Conservation (phyloP, 1,140 invertebrate species). For the Atta colombica region DNA sequence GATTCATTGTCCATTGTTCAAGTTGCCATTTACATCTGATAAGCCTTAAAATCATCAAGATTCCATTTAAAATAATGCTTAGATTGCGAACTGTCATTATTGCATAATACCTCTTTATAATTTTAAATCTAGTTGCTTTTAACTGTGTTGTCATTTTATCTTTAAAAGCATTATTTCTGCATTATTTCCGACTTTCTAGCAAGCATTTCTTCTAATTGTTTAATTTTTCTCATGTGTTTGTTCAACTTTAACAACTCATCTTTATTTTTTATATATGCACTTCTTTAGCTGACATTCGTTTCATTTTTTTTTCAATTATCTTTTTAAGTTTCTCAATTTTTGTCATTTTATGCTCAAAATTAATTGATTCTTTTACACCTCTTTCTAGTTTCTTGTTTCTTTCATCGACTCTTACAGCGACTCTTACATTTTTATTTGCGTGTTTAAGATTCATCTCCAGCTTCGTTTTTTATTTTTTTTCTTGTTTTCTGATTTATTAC, state of each 20-base stretch:
- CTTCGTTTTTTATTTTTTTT: background rate
- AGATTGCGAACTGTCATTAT: constrained; percentile 90
- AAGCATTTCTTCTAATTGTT: constrained; percentile 73
- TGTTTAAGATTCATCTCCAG: background rate
- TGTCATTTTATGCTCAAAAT: background rate
- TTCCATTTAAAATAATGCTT: constrained; percentile 92
- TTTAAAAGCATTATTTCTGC: constrained; percentile 81
- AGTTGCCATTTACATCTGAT: constrained; percentile 92
- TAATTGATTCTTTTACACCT: background rate
- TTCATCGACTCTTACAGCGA: background rate
- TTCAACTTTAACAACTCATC: constrained; percentile 54
- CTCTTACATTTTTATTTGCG: background rate
- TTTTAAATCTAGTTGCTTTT: constrained; percentile 73
- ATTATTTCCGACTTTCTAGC: constrained; percentile 66
- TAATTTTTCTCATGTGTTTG: constrained; percentile 72
- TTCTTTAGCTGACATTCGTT: constrained; percentile 27
- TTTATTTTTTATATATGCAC: constrained; percentile 2
- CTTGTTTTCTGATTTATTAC: no score
- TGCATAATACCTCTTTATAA: constrained; percentile 92
- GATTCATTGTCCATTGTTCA: constrained; percentile 96
- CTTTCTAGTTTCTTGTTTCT: constrained; percentile 6
- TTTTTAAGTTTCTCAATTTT: constrained; percentile 30
- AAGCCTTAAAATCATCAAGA: constrained; percentile 92
- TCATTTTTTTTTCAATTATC: constrained; percentile 46
- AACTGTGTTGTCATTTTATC: constrained; percentile 85